Evolutionary conservation across 1,140 invertebrate genomes (phyloP).

Genomic region (Pachypsylla venusta): DNA sequence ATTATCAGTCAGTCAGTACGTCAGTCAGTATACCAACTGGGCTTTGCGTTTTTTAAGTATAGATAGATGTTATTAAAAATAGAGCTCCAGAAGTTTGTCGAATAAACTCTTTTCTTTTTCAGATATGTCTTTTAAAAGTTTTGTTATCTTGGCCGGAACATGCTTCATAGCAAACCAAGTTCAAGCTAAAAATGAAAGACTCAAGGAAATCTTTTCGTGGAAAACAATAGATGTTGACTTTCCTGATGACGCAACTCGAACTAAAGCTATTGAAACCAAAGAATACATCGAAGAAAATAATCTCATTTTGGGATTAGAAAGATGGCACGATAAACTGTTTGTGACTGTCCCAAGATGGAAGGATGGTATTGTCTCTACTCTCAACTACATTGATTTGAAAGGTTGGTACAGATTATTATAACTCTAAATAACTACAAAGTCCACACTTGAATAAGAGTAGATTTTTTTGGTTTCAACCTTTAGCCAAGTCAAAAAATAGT

Average conservation of each 20-base stretch:
- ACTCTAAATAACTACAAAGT: slow-evolving; percentile 5
- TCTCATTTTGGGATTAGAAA: slow-evolving; percentile 58
- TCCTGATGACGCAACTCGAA: slow-evolving; percentile 39
- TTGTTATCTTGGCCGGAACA: neutral
- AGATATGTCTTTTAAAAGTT: slow-evolving; percentile 1
- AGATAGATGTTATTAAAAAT: no score
- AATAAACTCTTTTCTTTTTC: no score
- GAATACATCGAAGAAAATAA: slow-evolving; percentile 53
- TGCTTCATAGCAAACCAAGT: neutral
- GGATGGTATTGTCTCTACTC: slow-evolving; percentile 49
- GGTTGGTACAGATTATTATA: slow-evolving; percentile 34
- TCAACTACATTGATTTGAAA: slow-evolving; percentile 52
- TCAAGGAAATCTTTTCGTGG: slow-evolving; percentile 56
- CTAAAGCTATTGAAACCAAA: slow-evolving; percentile 43
- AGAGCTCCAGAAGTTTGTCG: no score
- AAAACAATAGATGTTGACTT: slow-evolving; percentile 53
- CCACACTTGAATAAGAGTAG: no score
- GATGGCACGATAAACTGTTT: slow-evolving; percentile 59
- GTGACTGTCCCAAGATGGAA: slow-evolving; percentile 60
- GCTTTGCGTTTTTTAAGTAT: no score
- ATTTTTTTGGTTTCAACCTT: no score
- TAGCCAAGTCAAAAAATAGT: no score
- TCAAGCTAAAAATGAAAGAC: slow-evolving; percentile 27
- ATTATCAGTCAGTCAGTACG: no score
- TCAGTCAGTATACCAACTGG: no score